These are phyloP conservation scores for Tautogolabrus adspersus DNA, from an alignment of 2,113 vertebrate species.

Conservation along the genomic window DNA sequence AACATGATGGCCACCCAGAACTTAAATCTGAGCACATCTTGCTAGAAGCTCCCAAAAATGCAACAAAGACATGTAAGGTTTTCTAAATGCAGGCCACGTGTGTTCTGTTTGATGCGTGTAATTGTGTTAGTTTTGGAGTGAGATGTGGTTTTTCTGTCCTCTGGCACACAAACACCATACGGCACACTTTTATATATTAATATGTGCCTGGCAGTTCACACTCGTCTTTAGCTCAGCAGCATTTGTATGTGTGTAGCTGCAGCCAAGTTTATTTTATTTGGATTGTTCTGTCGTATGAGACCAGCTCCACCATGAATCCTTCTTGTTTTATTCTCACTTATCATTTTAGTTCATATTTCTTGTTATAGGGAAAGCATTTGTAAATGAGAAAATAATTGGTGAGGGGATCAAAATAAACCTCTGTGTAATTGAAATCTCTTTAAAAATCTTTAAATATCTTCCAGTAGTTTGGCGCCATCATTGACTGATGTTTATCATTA, in stretches of 20 bases:
- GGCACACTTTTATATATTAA: slow-evolving; percentile 26
- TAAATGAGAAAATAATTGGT: background rate
- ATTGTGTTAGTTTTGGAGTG: slow-evolving; percentile 64
- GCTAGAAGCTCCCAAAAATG: slow-evolving; percentile 18
- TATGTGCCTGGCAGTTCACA: slow-evolving; percentile 29
- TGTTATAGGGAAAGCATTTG: background rate
- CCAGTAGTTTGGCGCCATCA: background rate
- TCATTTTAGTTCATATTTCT: slow-evolving; percentile 16
- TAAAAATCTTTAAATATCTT: background rate
- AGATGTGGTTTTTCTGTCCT: slow-evolving; percentile 34
- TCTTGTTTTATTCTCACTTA: slow-evolving; percentile 4
- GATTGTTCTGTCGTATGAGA: slow-evolving; percentile 8
- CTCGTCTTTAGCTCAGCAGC: slow-evolving; percentile 15
- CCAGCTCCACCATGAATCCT: background rate
- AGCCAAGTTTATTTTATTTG: slow-evolving; percentile 19
- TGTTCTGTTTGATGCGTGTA: slow-evolving; percentile 36
- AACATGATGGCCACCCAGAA: slow-evolving; percentile 46
- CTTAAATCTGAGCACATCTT: slow-evolving; percentile 13
- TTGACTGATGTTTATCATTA: slow-evolving; percentile 1
- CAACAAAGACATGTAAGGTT: slow-evolving; percentile 15
- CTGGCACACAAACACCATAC: slow-evolving; percentile 11
- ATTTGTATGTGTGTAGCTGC: slow-evolving; percentile 3
- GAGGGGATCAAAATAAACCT: slow-evolving; percentile 16
- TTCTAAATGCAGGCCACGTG: slow-evolving; percentile 35
- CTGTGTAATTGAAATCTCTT: slow-evolving; percentile 8